Base-by-base conservation (phyloP, 2,797 vertebrate species). In the Phoxinus dragarum region DNA sequence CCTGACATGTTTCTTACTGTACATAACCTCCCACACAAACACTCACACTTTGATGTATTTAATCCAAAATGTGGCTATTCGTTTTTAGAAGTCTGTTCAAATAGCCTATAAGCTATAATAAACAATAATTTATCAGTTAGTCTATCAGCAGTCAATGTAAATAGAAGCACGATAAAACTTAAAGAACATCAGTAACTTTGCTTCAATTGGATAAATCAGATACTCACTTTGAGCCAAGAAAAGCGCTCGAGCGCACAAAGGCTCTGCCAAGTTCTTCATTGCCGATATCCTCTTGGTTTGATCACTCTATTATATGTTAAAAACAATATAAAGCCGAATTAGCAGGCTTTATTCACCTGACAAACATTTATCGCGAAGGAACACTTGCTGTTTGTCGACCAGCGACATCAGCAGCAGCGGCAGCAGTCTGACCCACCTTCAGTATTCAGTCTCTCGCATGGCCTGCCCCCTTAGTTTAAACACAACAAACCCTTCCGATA, bases 161-260 rank as follows among this genome's bases (percentile, higher is more conserved):
- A 31, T 5, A 44, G 38, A 64, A 44, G 3, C 16, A 17, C 8
- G 61, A 27, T 38, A 54, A n/a, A 27, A 14, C 31, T 23, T 68
- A 27, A 38, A 10, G 10, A 64, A 75, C 9, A 59, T 9, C n/a
- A 47, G 44, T 14, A 12, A 61, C n/a, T 81, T 81, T 42, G 34
- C 38, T 23, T 59, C 40, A 8, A 5, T 10, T 73, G 7, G 40
- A 79, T 5, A 27, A 67, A 16, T 36, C 75, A 78, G 3, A 49
- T 79, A 94, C 94, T 95, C 86, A 96, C 95, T 89, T 89, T 92
- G 90, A 88, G 93, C 86, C 27, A 91, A 80, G 64, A 95, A 89
- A 6, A 94, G 82, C 61, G 84, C 82, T 76, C 88, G 93, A 7
- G 92, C 64, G 80, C 89, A 14, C 11, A 87, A 7, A 72, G 86